These are phyloP conservation scores for Chalcosyrphus nemorum DNA, from an alignment of 2,888 invertebrate genomes.

Conservation along the genomic window DNA sequence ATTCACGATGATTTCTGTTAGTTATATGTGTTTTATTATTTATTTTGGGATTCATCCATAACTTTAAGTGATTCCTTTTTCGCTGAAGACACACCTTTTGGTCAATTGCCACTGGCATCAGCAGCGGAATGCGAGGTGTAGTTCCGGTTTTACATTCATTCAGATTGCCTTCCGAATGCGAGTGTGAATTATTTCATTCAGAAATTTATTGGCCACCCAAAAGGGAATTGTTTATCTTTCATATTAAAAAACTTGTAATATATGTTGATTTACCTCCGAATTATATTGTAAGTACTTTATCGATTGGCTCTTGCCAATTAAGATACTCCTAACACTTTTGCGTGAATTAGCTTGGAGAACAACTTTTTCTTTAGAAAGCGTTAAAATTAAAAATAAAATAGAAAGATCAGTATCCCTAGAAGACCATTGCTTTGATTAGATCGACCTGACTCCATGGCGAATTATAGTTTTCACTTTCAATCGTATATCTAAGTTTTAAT, in stretches of 20 bases:
- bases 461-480: slow-evolving; percentile 48
- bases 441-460: slow-evolving; percentile 20
- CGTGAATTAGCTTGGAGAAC: not conserved
- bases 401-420: slow-evolving; percentile 6
- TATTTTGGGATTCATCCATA: slow-evolving; percentile 36
- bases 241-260: not conserved
- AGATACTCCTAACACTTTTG: not conserved
- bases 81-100: slow-evolving; percentile 13
- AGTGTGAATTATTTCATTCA: slow-evolving; percentile 22
- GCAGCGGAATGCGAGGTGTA: not conserved
- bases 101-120: slow-evolving; percentile 14
- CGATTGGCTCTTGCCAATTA: not conserved
- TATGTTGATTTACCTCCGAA: not conserved
- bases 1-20: slow-evolving; percentile 37
- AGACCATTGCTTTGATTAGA: slow-evolving; percentile 8
- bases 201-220: not conserved
- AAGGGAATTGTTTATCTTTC: not conserved
- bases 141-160: slow-evolving; percentile 20
- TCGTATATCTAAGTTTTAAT: slow-evolving; percentile 2
- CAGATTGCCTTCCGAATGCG: not conserved
- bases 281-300: not conserved
- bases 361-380: slow-evolving; percentile 43
- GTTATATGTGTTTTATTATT: slow-evolving; percentile 16
- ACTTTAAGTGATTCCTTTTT: slow-evolving; percentile 7
- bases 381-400: not conserved